These are phyloP conservation scores for Notolabrus celidotus DNA, from an alignment of 2,797 vertebrate genomes.

Conservation along the genomic window DNA sequence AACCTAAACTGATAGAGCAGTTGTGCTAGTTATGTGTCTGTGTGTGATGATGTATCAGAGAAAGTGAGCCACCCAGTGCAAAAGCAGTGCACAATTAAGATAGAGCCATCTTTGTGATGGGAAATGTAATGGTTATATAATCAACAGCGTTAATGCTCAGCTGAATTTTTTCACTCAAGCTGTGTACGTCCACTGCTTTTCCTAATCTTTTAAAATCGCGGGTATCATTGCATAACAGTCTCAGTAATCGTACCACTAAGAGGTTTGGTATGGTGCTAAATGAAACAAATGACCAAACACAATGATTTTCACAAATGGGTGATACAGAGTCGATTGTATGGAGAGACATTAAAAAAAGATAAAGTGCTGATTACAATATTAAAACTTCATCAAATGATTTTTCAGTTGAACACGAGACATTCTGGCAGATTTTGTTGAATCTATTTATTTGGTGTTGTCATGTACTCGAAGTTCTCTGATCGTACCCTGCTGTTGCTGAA, in stretches of 20 bases:
- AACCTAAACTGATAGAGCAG: background rate
- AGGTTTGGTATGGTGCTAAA: constrained; percentile 11
- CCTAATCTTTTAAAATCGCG: constrained; percentile 29
- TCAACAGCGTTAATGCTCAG: constrained; percentile 25
- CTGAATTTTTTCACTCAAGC: background rate
- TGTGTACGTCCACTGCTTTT: constrained; percentile 17
- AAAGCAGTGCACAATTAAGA: constrained; percentile 40
- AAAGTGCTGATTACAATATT: background rate
- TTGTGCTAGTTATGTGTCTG: constrained; percentile 6
- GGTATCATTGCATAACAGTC: constrained; percentile 17
- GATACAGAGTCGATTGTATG: background rate
- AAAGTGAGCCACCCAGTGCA: constrained; percentile 4
- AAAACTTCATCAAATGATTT: background rate
- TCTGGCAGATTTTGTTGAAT: constrained; percentile 7
- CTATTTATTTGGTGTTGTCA: constrained; percentile 8
- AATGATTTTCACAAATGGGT: constrained; percentile 15
- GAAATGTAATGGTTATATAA: constrained; percentile 46
- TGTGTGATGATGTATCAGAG: background rate
- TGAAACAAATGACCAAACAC: background rate
- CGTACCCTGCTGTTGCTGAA: constrained; percentile 25
- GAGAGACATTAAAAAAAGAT: background rate
- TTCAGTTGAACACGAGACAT: background rate
- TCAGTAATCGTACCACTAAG: constrained; percentile 22
- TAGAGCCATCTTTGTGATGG: constrained; percentile 22
- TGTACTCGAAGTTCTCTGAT: constrained; percentile 32